phyloP scores from a whole-genome alignment of 2,797 vertebrate species.

The Pseudochaenichthys georgianus region DNA sequence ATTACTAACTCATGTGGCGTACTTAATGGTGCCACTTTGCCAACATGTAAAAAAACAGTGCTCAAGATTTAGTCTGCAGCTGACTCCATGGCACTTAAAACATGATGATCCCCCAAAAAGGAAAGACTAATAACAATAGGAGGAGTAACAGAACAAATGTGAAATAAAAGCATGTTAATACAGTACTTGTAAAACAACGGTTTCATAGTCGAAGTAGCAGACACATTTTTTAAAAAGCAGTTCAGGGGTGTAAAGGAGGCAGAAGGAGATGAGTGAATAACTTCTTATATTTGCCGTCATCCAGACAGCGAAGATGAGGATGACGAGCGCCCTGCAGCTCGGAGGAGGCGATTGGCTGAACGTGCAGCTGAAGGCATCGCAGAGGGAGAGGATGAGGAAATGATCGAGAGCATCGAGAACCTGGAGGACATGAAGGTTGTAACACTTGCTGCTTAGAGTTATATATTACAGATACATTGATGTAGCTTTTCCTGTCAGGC shows the following conservation, averaged over 20 bases:
- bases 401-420: slow-evolving; percentile 99
- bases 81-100: no score
- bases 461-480: neutral
- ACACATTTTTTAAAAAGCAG: neutral
- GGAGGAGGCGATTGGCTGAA: slow-evolving; percentile 90
- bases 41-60: neutral
- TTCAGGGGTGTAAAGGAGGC: neutral
- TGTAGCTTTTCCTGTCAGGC: neutral
- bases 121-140: no score
- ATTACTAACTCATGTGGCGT: no score
- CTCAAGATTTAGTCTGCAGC: no score
- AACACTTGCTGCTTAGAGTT: neutral
- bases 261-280: neutral
- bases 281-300: neutral
- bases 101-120: no score
- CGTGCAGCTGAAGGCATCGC: slow-evolving; percentile 89
- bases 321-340: slow-evolving; percentile 88
- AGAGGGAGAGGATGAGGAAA: slow-evolving; percentile 93
- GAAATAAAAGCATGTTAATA: no score
- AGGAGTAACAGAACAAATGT: no score
- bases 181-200: no score
- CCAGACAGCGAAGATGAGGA: slow-evolving; percentile 97
- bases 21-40: neutral
- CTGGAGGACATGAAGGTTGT: slow-evolving; percentile 95
- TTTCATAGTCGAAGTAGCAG: neutral